Conservation (phyloP, 2,888 invertebrate species). For the Trissolcus brochymenae region DNA sequence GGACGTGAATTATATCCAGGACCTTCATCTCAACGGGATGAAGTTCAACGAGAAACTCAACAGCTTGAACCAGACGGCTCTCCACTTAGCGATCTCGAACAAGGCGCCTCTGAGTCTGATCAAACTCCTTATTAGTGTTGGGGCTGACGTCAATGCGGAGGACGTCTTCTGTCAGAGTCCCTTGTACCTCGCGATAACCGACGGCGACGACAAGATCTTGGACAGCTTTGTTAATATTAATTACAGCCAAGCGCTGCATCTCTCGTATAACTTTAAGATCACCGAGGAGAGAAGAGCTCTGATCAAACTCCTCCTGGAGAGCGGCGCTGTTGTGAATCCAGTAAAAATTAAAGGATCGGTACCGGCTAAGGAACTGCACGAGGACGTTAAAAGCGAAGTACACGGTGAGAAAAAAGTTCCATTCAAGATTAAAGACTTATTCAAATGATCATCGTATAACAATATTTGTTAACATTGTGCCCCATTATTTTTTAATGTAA, state of each 20-base stretch:
- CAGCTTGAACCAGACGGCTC: conserved; percentile 13
- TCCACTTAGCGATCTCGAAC: conserved; percentile 23
- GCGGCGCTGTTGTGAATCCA: conserved; percentile 24
- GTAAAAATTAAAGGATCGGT: not conserved
- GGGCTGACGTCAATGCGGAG: conserved; percentile 26
- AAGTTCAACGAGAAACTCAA: conserved; percentile 17
- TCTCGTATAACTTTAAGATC: not conserved
- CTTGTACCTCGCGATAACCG: conserved; percentile 32
- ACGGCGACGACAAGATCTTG: conserved; percentile 19
- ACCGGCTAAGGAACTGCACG: too few species aligned
- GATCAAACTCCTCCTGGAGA: conserved; percentile 16
- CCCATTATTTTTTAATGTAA: too few species aligned
- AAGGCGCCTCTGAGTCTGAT: conserved; percentile 10
- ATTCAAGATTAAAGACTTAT: too few species aligned
- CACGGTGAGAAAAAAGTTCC: too few species aligned
- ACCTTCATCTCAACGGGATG: conserved; percentile 16
- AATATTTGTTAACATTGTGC: too few species aligned
- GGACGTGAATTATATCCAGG: conserved; percentile 4
- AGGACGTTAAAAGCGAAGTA: too few species aligned
- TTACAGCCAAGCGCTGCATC: not conserved
- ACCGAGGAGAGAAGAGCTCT: not conserved
- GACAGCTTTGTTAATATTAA: conserved; percentile 25
- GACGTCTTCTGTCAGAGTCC: conserved; percentile 34
- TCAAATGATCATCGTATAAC: too few species aligned
- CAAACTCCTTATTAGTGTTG: conserved; percentile 4